A percentile compares a stretch with the other conserved stretches of the same genome.
Evolutionary conservation across 2,888 invertebrate species (phyloP).

Genomic region (Dugesia japonica): DNA sequence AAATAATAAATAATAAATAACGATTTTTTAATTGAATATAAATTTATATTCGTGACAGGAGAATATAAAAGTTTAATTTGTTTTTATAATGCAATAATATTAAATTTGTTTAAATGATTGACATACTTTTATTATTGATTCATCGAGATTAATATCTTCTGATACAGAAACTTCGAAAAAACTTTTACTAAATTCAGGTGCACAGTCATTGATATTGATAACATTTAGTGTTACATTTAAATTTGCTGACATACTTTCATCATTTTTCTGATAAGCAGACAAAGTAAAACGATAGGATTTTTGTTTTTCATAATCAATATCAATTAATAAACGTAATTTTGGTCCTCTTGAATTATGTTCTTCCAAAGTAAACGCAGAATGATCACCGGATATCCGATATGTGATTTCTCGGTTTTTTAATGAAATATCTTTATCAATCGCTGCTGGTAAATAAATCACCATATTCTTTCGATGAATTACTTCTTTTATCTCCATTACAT

Average conservation of each 20-base stretch:
- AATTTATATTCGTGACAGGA: too few relatives aligned
- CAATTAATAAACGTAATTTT: not conserved
- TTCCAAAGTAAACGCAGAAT: not conserved
- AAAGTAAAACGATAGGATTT: not conserved
- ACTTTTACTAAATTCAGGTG: not conserved
- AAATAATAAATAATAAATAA: not conserved
- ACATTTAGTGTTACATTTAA: not conserved
- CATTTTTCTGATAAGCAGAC: not conserved
- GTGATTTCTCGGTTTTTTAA: not conserved
- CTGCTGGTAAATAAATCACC: not conserved
- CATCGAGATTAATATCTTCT: not conserved
- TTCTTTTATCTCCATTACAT: not conserved
- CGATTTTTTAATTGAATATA: too few relatives aligned
- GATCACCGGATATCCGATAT: not conserved
- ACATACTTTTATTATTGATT: not conserved
- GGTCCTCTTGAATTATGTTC: not conserved
- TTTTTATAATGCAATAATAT: too few relatives aligned
- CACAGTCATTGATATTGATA: not conserved
- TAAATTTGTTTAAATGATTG: too few relatives aligned
- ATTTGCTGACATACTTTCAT: not conserved
- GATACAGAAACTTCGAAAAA: not conserved
- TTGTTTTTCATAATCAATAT: conserved; percentile 8
- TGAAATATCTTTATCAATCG: not conserved
- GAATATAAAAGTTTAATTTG: too few relatives aligned
- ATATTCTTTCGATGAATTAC: not conserved